Evolutionary conservation across 1,140 invertebrate genomes (phyloP).

Genomic region (Camponotus pennsylvanicus): DNA sequence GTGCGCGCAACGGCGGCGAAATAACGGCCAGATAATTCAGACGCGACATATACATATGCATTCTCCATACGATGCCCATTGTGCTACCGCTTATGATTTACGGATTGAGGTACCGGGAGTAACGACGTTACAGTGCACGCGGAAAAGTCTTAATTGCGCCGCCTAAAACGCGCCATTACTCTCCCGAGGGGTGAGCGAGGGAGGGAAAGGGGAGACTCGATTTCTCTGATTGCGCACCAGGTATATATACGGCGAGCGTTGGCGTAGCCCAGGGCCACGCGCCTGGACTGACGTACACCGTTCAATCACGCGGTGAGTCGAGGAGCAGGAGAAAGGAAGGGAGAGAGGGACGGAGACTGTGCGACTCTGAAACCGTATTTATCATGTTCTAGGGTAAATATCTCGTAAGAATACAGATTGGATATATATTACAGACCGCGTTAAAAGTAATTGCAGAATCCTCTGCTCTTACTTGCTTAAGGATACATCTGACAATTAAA

Average conservation of each 20-base stretch:
- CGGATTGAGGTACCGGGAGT: constrained; percentile 22
- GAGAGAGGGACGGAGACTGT: constrained; percentile 29
- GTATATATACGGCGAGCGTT: constrained; percentile 53
- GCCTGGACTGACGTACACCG: constrained; percentile 65
- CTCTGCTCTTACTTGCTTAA: neutral
- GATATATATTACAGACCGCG: neutral
- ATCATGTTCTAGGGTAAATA: constrained; percentile 53
- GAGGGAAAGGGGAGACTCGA: constrained; percentile 13
- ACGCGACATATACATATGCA: constrained; percentile 11
- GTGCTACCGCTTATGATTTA: constrained; percentile 54
- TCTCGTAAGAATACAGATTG: constrained; percentile 34
- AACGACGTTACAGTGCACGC: constrained; percentile 42
- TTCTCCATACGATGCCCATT: constrained; percentile 40
- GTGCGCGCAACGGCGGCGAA: neutral
- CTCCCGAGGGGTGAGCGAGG: constrained; percentile 13
- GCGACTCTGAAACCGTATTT: constrained; percentile 37
- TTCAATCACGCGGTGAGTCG: constrained; percentile 67
- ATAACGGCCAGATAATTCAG: constrained; percentile 39
- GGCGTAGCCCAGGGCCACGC: constrained; percentile 72
- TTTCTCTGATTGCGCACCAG: constrained; percentile 68
- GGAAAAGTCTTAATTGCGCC: constrained; percentile 70
- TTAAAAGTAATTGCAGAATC: neutral
- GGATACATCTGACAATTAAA: neutral
- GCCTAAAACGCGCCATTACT: constrained; percentile 72
- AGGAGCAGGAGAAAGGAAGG: constrained; percentile 38